Percentiles rank a stretch among this genome's conserved stretches.
Conservation (phyloP, 2,888 invertebrate genomes). For the Abrostola tripartita region DNA sequence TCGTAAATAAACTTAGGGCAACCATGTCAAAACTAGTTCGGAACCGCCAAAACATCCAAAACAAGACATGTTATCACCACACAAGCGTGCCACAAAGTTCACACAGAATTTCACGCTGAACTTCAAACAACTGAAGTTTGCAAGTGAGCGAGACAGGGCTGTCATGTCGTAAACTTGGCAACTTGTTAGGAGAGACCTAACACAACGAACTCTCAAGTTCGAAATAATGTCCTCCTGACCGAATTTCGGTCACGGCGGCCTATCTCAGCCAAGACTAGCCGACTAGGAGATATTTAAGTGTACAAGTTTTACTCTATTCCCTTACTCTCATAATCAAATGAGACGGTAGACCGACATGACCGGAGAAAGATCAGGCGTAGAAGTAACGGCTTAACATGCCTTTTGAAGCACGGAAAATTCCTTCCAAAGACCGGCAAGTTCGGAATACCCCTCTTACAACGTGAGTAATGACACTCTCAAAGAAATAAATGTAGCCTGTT, state of each 20-base stretch:
- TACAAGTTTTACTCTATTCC: too few relatives aligned
- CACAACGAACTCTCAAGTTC: conserved; percentile 33
- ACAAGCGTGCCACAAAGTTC: conserved; percentile 18
- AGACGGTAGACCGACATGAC: too few relatives aligned
- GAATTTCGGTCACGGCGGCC: too few relatives aligned
- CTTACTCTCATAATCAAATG: too few relatives aligned
- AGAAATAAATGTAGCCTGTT: conserved; percentile 55
- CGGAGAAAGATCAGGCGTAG: too few relatives aligned
- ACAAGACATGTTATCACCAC: background rate
- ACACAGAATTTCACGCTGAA: conserved; percentile 19
- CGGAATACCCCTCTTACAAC: conserved; percentile 47
- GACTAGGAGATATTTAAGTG: too few relatives aligned
- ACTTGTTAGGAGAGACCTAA: too few relatives aligned
- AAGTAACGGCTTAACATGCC: too few relatives aligned
- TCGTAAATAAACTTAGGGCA: background rate
- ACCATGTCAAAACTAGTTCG: background rate
- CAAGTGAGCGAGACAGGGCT: conserved; percentile 20
- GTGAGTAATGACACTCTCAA: conserved; percentile 59
- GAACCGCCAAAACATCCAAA: background rate
- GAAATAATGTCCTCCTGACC: too few relatives aligned
- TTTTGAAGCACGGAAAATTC: too few relatives aligned
- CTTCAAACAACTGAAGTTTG: conserved; percentile 29
- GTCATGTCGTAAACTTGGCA: conserved; percentile 8
- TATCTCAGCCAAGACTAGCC: too few relatives aligned
- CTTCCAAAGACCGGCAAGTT: conserved; percentile 13